These are phyloP conservation scores for Meghimatium bilineatum DNA, from an alignment of 2,888 invertebrate species.

Conservation along the genomic window DNA sequence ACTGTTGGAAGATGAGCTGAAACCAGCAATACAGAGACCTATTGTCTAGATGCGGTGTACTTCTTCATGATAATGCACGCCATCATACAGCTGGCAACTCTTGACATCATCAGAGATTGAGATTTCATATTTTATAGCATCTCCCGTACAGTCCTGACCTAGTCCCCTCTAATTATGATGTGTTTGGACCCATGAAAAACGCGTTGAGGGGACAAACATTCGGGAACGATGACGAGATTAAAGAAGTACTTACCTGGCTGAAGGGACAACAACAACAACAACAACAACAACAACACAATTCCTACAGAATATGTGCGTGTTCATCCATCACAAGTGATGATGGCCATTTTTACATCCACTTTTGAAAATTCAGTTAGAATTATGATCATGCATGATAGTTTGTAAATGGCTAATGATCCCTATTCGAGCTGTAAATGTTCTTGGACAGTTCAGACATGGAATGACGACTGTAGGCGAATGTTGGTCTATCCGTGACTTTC, in stretches of 20 bases:
- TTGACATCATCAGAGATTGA: constrained; percentile 3
- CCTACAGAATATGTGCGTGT: too few relatives aligned
- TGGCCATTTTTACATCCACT: too few relatives aligned
- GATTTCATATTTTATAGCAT: constrained; percentile 5
- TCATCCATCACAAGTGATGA: too few relatives aligned
- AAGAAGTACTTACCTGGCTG: background rate
- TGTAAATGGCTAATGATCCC: too few relatives aligned
- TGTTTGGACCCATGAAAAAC: background rate
- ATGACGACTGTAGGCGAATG: too few relatives aligned
- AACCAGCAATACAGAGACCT: background rate
- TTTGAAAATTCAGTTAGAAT: too few relatives aligned
- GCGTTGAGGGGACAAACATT: background rate
- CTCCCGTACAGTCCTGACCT: constrained; percentile 5
- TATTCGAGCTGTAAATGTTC: too few relatives aligned
- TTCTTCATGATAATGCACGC: constrained; percentile 1
- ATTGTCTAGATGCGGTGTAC: background rate
- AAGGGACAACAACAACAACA: background rate
- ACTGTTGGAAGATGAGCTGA: background rate
- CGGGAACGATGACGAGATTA: background rate
- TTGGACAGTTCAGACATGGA: too few relatives aligned
- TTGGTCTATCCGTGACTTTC: too few relatives aligned
- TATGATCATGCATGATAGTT: too few relatives aligned
- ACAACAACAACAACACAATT: too few relatives aligned
- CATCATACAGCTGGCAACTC: background rate
- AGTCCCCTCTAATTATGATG: background rate